Evolutionary conservation across 2,888 invertebrate species (phyloP).

Genomic region (Scaptomyza cyrtandrae): DNA sequence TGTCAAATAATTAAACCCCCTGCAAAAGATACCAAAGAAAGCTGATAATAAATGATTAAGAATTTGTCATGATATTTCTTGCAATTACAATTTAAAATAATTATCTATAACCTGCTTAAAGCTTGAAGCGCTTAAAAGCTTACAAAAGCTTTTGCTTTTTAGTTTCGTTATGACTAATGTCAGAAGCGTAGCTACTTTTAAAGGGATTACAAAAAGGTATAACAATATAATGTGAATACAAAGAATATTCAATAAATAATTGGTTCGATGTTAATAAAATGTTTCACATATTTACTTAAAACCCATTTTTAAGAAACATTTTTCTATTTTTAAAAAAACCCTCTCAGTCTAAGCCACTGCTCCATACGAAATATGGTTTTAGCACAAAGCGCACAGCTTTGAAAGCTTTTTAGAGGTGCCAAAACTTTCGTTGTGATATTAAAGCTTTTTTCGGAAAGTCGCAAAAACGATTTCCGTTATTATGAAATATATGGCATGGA

Average conservation of each 20-base stretch:
- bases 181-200: not conserved
- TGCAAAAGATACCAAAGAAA: not conserved
- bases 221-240: no score
- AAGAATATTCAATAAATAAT: no score
- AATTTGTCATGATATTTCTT: not conserved
- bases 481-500: slow-evolving; percentile 26
- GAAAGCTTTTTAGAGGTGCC: slow-evolving; percentile 14
- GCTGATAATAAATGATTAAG: not conserved
- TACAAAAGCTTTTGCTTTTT: slow-evolving; percentile 15
- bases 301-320: no score
- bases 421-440: slow-evolving; percentile 1
- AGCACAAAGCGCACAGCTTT: not conserved
- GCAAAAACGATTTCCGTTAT: slow-evolving; percentile 11
- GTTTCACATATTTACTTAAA: no score
- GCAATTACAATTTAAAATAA: not conserved
- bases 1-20: not conserved
- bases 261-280: no score
- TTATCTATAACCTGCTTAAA: not conserved
- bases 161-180: slow-evolving; percentile 2
- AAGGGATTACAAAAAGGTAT: not conserved
- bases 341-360: slow-evolving; percentile 4
- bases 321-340: not conserved
- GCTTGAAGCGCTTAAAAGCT: slow-evolving; percentile 2
- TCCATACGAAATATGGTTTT: slow-evolving; percentile 21
- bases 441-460: slow-evolving; percentile 20